Evolutionary conservation across 2,113 vertebrate genomes (phyloP).

Genomic region (Pungitius pungitius): DNA sequence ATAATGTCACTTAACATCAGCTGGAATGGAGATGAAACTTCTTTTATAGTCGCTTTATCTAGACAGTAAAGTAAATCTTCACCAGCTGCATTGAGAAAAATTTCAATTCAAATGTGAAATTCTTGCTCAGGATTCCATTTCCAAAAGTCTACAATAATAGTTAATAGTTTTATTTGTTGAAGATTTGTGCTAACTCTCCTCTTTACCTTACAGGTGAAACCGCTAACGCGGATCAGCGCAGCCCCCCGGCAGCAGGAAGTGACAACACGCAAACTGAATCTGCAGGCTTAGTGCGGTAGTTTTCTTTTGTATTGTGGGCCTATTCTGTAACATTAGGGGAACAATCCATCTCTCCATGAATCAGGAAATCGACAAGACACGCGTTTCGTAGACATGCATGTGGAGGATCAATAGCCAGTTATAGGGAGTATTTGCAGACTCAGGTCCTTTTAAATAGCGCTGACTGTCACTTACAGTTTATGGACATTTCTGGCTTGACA

Average conservation of each 20-base stretch:
- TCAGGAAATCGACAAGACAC: constrained; percentile 21
- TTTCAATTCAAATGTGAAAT: constrained; percentile 18
- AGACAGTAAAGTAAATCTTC: constrained; percentile 25
- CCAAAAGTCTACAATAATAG: no score
- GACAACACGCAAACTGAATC: constrained; percentile 19
- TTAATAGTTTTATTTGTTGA: no score
- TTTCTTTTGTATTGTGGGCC: neutral
- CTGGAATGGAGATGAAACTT: constrained; percentile 21
- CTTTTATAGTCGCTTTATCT: neutral
- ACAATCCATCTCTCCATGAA: neutral
- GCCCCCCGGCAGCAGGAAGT: constrained; percentile 24
- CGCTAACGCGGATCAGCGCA: constrained; percentile 8
- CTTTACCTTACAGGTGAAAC: constrained; percentile 50
- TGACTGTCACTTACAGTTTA: neutral
- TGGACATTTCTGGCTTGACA: neutral
- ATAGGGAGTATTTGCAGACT: neutral
- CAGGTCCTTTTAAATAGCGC: neutral
- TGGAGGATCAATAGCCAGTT: neutral
- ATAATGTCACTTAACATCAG: constrained; percentile 29
- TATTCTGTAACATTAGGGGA: constrained; percentile 12
- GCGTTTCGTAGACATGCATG: neutral
- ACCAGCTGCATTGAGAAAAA: constrained; percentile 13
- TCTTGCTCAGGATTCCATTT: constrained; percentile 5
- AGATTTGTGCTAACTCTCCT: constrained; percentile 2
- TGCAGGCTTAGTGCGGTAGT: neutral